phyloP scores from a whole-genome alignment of 2,797 vertebrate genomes.

The Malurus splendens region DNA sequence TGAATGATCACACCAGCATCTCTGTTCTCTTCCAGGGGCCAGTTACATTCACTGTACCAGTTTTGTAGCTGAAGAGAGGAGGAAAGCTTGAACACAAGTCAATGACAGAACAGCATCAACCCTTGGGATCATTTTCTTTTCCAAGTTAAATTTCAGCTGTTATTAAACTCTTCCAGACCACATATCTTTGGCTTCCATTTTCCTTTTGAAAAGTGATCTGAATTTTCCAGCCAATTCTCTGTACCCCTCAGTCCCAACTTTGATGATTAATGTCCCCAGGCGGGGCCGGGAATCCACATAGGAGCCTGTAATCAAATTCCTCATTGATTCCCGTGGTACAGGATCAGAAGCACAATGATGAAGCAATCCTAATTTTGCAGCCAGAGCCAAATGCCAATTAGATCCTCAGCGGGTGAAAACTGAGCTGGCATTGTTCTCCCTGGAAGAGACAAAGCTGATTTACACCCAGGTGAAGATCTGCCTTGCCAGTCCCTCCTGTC shows the following conservation, averaged over 20 bases:
- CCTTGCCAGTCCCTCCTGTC: background rate
- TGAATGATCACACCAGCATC: background rate
- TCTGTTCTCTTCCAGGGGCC: background rate
- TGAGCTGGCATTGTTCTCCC: constrained; percentile 25
- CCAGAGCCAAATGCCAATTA: constrained; percentile 48
- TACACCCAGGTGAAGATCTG: background rate
- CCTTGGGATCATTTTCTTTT: background rate
- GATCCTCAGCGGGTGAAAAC: constrained; percentile 15
- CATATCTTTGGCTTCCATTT: constrained; percentile 26
- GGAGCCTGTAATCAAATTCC: constrained; percentile 45
- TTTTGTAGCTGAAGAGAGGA: background rate
- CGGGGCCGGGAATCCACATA: constrained; percentile 4
- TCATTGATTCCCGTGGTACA: constrained; percentile 25
- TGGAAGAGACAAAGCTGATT: constrained; percentile 22
- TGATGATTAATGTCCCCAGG: constrained; percentile 14
- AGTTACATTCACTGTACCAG: background rate
- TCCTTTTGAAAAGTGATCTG: constrained; percentile 31
- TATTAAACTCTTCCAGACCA: constrained; percentile 18
- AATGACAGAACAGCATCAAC: background rate
- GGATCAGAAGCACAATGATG: constrained; percentile 39
- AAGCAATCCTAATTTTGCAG: constrained; percentile 40
- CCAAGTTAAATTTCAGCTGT: constrained; percentile 37
- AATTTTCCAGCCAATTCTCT: constrained; percentile 39
- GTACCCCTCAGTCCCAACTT: constrained; percentile 24
- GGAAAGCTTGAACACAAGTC: background rate